Conservation (phyloP, 2,797 vertebrate species). For the Periparus ater region DNA sequence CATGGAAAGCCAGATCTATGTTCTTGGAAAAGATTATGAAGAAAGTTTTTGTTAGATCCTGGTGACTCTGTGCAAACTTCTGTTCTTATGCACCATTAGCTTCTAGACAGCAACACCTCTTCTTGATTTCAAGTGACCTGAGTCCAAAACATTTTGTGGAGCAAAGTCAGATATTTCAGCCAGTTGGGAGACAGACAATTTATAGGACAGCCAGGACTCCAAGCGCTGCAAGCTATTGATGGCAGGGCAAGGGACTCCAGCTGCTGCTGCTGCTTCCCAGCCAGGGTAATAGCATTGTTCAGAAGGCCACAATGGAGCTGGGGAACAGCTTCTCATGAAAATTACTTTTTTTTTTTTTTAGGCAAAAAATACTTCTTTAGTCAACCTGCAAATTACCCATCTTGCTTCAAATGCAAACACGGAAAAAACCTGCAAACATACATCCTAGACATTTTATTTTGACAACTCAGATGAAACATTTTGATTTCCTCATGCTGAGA, state of each 20-base stretch:
- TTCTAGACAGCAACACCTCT: not conserved
- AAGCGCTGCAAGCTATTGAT: not conserved
- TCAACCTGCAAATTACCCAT: constrained; percentile 26
- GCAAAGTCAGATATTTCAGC: not conserved
- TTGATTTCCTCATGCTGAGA: constrained; percentile 31
- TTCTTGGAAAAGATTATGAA: not conserved
- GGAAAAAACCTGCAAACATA: constrained; percentile 1
- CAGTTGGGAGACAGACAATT: not conserved
- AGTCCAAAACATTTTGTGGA: not conserved
- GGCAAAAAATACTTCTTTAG: not conserved
- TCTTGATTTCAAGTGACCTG: not conserved
- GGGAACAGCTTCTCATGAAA: not conserved
- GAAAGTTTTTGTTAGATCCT: not conserved
- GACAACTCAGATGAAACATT: constrained; percentile 51
- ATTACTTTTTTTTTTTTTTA: not conserved
- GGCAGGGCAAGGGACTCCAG: constrained; percentile 27
- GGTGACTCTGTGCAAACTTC: not conserved
- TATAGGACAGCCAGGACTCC: not conserved
- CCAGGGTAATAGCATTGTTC: not conserved
- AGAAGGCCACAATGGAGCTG: not conserved
- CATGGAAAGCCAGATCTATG: not conserved
- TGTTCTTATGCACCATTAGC: not conserved
- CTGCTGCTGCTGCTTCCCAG: constrained; percentile 14
- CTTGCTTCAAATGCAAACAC: constrained; percentile 40
- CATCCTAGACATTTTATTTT: constrained; percentile 43